phyloP scores from a whole-genome alignment of 2,113 vertebrate species.

The Centropus unirufus region DNA sequence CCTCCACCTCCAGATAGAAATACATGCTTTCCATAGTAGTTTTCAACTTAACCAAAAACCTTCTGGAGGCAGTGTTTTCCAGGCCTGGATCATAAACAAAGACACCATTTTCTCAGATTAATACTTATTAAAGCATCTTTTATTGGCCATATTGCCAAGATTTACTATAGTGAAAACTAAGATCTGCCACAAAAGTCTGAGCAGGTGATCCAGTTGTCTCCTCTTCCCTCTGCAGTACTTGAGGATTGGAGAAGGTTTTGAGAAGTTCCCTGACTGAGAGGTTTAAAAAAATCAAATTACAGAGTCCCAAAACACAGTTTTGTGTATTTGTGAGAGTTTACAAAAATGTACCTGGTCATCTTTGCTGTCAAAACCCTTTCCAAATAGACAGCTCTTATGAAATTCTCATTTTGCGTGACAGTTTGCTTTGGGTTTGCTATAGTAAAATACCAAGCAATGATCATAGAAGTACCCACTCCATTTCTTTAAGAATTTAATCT shows the following conservation, averaged over 20 bases:
- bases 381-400: not conserved
- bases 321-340: not conserved
- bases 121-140: not conserved
- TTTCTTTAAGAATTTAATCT: not conserved
- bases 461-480: not conserved
- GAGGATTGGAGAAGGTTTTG: not conserved
- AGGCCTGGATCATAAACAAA: not conserved
- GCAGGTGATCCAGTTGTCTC: not conserved
- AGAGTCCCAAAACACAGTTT: too few relatives aligned
- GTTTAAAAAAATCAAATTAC: too few relatives aligned
- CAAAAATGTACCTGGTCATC: not conserved
- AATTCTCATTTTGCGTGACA: not conserved
- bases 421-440: not conserved
- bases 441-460: not conserved
- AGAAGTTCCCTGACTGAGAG: not conserved
- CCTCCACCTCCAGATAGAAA: not conserved
- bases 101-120: not conserved
- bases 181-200: not conserved
- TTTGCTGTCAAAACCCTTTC: not conserved
- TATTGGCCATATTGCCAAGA: not conserved
- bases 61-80: not conserved
- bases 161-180: not conserved
- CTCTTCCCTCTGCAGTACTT: accelerated
- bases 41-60: not conserved
- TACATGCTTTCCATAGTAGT: not conserved